Conservation (phyloP, 2,113 vertebrate species). For the Mionectes macconnelli region DNA sequence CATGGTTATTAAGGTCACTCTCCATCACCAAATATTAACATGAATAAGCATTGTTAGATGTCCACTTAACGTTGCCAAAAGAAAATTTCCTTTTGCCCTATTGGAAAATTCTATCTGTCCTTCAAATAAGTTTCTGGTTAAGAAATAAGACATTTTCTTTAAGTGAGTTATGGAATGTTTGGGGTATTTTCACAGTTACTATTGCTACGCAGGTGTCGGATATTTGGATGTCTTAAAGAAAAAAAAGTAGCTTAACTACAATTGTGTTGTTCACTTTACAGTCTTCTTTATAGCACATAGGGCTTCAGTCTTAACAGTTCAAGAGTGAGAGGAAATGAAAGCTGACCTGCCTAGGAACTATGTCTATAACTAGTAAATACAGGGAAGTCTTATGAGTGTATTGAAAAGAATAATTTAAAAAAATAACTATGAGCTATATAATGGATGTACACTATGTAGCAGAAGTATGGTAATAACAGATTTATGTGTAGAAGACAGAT, state of each 20-base stretch:
- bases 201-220: neutral
- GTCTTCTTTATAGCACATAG: neutral
- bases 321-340: neutral
- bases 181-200: neutral
- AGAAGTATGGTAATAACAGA: neutral
- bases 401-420: neutral
- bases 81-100: neutral
- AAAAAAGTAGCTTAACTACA: neutral
- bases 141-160: neutral
- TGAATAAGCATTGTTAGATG: neutral
- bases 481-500: neutral
- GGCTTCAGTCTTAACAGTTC: neutral
- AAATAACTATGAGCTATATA: neutral
- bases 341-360: neutral
- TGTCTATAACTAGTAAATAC: neutral
- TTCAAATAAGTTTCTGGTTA: neutral
- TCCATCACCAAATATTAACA: neutral
- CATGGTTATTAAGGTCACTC: neutral
- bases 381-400: neutral
- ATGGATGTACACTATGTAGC: neutral
- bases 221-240: neutral
- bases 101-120: constrained; percentile 5
- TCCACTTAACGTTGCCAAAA: neutral
- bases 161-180: neutral
- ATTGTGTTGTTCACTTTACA: neutral